Conservation (phyloP, 2,888 invertebrate genomes). For the Baccha elongata region DNA sequence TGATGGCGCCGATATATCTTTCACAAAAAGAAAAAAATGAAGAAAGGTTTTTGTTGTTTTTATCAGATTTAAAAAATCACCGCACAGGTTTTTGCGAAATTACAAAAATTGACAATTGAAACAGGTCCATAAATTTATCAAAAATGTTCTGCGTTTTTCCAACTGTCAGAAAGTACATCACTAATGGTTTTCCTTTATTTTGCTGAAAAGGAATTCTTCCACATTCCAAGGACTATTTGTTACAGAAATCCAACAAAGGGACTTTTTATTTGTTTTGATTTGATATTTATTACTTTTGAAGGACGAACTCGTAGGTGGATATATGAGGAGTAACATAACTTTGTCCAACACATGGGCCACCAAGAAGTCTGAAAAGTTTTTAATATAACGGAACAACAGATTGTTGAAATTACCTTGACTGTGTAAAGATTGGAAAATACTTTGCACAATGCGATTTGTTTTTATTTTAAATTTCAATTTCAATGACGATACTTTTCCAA, state of each 20-base stretch:
- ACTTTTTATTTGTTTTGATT: constrained; percentile 57
- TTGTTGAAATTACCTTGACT: constrained; percentile 29
- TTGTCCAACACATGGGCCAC: constrained; percentile 65
- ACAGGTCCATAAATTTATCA: constrained; percentile 47
- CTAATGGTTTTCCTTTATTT: constrained; percentile 40
- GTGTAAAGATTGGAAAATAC: neutral
- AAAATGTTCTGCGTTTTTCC: neutral
- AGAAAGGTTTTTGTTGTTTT: constrained; percentile 34
- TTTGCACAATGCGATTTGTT: constrained; percentile 1
- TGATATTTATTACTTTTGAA: constrained; percentile 45
- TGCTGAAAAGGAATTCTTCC: neutral
- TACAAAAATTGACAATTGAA: constrained; percentile 52
- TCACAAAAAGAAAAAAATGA: neutral
- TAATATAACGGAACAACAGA: constrained; percentile 8
- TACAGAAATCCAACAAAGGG: neutral
- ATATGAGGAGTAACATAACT: constrained; percentile 3
- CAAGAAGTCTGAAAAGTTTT: constrained; percentile 20
- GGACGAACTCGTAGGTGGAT: constrained; percentile 37
- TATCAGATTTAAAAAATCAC: constrained; percentile 62
- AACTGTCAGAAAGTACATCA: constrained; percentile 43
- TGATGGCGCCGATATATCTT: constrained; percentile 53
- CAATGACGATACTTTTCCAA: neutral
- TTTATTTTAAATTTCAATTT: constrained; percentile 27
- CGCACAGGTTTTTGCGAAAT: constrained; percentile 57
- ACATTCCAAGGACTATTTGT: constrained; percentile 14